Evolutionary conservation across 2,113 vertebrate genomes (phyloP), one percentile per base, ranked within the genome.

Genomic region (Rhinopomastus cyanomelas): DNA sequence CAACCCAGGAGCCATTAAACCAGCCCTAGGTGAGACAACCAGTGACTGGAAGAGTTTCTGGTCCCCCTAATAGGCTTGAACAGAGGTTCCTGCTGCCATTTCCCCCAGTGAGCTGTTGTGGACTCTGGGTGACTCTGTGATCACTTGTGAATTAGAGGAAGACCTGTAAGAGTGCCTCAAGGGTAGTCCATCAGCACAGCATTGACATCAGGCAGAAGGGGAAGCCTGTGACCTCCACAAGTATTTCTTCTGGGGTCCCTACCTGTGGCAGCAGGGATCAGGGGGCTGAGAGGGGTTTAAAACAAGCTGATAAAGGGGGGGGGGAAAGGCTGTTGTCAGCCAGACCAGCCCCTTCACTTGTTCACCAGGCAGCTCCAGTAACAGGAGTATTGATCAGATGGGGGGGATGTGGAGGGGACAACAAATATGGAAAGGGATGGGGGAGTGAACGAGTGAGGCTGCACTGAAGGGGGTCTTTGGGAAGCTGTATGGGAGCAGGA

Each of bases 211-310:
- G 0, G 1, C 15, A 30, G 48, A 81, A 37, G 34, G 17, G 29
- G 75, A 52, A n/a, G 8, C 6, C 26, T 0, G 0, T 0, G 1
- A 52, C 8, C 25, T 36, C 18, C 51, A 20, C 34, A 8, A 32
- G 11, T 12, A 13, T 23, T 64, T 87, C 39, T 85, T 12, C 7
- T 34, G 27, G 30, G 8, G 30, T 22, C 9, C 8, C 16, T 12
- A 18, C 0, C 0, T 12, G 6, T 1, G 4, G 17, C 7, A 56
- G 0, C 13, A 39, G 26, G 25, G 22, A 73, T 39, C 12, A 18
- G 30, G 5, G 30, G 29, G 11, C 3, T 46, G n/a, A 67, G 23
- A 12, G 5, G 60, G 16, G 7, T 66, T 85, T n/a, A 62, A 93
- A 79, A 25, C 3, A 76, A 55, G 22, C 1, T 7, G 66, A 8